Evolutionary conservation across 2,797 vertebrate species (phyloP).

Genomic region (Pangasius sanitwongsei): DNA sequence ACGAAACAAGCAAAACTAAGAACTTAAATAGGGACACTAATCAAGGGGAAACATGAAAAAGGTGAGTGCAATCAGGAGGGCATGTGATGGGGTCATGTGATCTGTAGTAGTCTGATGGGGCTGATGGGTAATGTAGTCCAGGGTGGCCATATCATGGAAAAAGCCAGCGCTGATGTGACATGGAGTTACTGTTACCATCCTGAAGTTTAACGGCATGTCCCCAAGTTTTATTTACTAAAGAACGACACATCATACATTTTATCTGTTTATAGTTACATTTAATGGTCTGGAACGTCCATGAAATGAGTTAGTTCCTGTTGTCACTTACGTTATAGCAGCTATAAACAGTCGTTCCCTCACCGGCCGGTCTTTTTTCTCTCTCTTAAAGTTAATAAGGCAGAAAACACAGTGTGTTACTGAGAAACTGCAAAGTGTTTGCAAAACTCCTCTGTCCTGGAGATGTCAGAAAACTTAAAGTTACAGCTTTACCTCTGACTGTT

Average conservation of each 20-base stretch:
- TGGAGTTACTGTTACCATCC: background rate
- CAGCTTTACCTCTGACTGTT: background rate
- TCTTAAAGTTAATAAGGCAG: background rate
- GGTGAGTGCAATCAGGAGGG: background rate
- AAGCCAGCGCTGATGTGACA: background rate
- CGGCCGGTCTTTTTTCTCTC: background rate
- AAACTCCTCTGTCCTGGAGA: too few relatives aligned
- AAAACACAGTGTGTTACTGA: background rate
- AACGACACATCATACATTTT: background rate
- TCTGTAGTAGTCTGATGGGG: background rate
- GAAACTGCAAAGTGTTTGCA: too few relatives aligned
- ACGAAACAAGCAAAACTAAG: background rate
- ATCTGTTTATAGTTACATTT: background rate
- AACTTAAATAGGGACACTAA: background rate
- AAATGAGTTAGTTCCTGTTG: background rate
- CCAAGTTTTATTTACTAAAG: background rate
- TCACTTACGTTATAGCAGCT: background rate
- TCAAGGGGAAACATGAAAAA: background rate
- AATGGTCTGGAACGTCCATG: too few relatives aligned
- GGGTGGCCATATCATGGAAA: background rate
- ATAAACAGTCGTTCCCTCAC: background rate
- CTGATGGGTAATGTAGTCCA: conserved; percentile 4
- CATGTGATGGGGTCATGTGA: background rate
- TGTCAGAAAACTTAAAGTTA: background rate
- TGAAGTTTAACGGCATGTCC: background rate